These are phyloP conservation scores for Pongo abelii DNA, from an alignment of 2,113 vertebrate species.

Conservation along the genomic window DNA sequence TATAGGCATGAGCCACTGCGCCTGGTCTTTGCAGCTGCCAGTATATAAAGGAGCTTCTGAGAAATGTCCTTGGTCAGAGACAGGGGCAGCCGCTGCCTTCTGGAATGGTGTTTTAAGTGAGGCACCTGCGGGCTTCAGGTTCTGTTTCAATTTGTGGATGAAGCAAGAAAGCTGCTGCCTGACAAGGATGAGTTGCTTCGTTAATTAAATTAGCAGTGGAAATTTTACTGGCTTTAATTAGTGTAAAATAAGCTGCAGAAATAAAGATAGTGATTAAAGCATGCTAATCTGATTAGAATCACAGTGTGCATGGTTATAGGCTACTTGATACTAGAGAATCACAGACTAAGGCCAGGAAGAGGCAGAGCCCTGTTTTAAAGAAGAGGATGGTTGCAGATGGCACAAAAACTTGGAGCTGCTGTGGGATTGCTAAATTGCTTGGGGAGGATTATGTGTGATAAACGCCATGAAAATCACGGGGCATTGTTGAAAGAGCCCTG, in stretches of 20 bases:
- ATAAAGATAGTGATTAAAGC: constrained; percentile 60
- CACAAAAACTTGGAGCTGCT: neutral
- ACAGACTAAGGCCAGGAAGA: neutral
- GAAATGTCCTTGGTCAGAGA: neutral
- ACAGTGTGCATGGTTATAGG: constrained; percentile 19
- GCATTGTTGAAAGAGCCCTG: neutral
- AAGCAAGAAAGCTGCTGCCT: constrained; percentile 45
- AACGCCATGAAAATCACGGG: neutral
- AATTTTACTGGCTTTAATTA: constrained; percentile 73
- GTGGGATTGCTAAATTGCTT: neutral
- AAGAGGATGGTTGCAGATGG: neutral
- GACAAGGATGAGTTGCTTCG: constrained; percentile 46
- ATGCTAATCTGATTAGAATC: constrained; percentile 66
- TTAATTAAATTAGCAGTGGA: constrained; percentile 76
- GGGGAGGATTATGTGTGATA: neutral
- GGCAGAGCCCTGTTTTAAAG: neutral
- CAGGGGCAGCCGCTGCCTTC: neutral
- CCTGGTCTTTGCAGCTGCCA: neutral
- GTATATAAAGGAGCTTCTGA: neutral
- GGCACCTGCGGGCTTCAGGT: neutral
- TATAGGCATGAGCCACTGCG: no score
- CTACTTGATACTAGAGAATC: neutral
- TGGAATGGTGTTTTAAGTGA: neutral
- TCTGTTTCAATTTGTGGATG: neutral
- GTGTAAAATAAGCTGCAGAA: constrained; percentile 67